Base-by-base conservation (phyloP, 1,140 invertebrate species). In the Xylocopa sonorina region DNA sequence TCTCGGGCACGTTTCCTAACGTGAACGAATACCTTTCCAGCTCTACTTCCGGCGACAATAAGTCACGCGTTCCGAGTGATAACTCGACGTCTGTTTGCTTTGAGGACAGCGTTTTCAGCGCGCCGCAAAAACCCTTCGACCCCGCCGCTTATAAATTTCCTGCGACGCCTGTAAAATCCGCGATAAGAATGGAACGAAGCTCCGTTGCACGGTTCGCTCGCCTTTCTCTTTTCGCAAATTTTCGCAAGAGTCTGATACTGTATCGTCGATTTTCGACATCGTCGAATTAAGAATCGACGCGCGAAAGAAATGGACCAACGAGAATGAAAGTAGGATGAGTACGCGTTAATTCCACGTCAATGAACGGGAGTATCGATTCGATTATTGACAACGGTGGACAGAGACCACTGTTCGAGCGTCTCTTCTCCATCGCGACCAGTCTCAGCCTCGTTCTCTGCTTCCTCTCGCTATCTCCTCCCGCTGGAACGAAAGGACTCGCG, bases 51-150 rank as follows among this genome's bases (percentile, higher is more conserved):
- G 64, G 24, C 64, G 21, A 69, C 74, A 58, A 77, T 77, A 77
- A 77, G 74, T 77, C 64, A 77, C 74, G 41, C 74, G 58, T 68
- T 51, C 51, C 29, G 74, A 58, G 66, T 69, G 74, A 77, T 77
- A 77, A 77, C 74, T 77, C 74, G 74, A 77, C 66, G 74, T 77
- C 74, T 77, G 74, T 77, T 77, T 77, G 43, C 55, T 77, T 69
- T 67, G 41, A 41, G 16, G 74, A 68, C 53, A 50, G 32, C 51
- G 74, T 77, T 77, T n/a, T 76, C 41, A 68, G 14, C 74, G 38
- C 4, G 16, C 12, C 38, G n/a, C 29, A 69, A 77, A 60, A 77
- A 58, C 53, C 29, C 6, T 58, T 48, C 21, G 41, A 64, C 16
- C 48, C n/a, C 38, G 29, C 14, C 38, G 51, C 32, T 57, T 38